Evolutionary conservation across 2,888 invertebrate genomes (phyloP).

Genomic region (Parnassius mnemosyne): DNA sequence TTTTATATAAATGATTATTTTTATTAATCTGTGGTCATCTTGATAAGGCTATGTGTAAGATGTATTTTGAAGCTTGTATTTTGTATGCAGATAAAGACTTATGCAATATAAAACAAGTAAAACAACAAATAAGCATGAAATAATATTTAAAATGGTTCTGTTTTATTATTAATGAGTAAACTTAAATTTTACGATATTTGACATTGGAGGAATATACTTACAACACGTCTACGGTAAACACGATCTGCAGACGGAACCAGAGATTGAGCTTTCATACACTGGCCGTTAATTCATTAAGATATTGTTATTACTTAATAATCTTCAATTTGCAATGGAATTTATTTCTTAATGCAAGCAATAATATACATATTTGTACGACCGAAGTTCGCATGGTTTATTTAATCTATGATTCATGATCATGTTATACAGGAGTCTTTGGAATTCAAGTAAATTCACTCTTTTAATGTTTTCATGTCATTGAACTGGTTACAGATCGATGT

Average conservation of each 20-base stretch:
- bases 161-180: not conserved
- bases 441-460: slow-evolving; percentile 14
- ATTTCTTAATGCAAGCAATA: slow-evolving; percentile 26
- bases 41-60: no score
- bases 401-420: slow-evolving; percentile 21
- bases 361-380: slow-evolving; percentile 14
- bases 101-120: not conserved
- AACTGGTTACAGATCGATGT: slow-evolving; percentile 24
- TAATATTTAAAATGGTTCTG: not conserved
- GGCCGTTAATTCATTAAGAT: slow-evolving; percentile 25
- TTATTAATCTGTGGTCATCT: no score
- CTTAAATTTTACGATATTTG: slow-evolving; percentile 7
- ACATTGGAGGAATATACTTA: slow-evolving; percentile 1
- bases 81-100: no score
- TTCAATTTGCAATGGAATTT: slow-evolving; percentile 22
- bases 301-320: slow-evolving; percentile 29
- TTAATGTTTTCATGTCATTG: slow-evolving; percentile 24
- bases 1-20: no score
- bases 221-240: slow-evolving; percentile 3
- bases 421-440: slow-evolving; percentile 9
- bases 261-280: slow-evolving; percentile 8
- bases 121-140: not conserved
- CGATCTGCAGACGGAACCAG: not conserved
- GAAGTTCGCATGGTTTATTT: slow-evolving; percentile 17
- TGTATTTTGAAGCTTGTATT: no score